Conservation (phyloP, 2,797 vertebrate genomes). For the Spinibarbus caldwelli region DNA sequence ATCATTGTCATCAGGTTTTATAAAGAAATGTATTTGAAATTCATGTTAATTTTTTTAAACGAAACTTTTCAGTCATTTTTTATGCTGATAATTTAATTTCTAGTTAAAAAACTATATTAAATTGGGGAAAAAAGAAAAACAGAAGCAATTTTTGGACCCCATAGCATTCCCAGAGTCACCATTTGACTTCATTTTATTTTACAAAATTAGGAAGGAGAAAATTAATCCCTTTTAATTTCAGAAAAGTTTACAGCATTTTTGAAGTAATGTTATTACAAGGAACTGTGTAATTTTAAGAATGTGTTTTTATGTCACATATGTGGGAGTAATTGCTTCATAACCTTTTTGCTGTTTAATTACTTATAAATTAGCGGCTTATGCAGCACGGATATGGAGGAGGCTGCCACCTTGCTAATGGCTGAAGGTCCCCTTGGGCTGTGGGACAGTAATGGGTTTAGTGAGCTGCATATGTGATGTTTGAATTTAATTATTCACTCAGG, state of each 20-base stretch:
- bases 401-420: constrained; percentile 38
- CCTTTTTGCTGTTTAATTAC: constrained; percentile 31
- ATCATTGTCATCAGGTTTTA: not conserved
- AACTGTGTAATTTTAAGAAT: constrained; percentile 2
- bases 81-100: too few relatives aligned
- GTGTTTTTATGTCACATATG: constrained; percentile 7
- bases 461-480: constrained; percentile 42
- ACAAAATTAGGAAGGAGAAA: not conserved
- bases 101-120: not conserved
- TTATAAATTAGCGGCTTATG: constrained; percentile 11
- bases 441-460: constrained; percentile 42
- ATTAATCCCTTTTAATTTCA: not conserved
- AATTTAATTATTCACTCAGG: constrained; percentile 38
- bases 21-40: not conserved
- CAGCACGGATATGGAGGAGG: constrained; percentile 22
- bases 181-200: not conserved
- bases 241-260: not conserved
- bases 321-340: constrained; percentile 21
- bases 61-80: too few relatives aligned
- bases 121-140: not conserved
- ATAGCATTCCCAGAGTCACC: not conserved
- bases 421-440: constrained; percentile 46
- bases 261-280: not conserved
- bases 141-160: not conserved
- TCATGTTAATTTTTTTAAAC: not conserved